These are phyloP conservation scores for Tanaodytes sp. DNA, from an alignment of 2,888 invertebrate genomes.

Conservation along the genomic window DNA sequence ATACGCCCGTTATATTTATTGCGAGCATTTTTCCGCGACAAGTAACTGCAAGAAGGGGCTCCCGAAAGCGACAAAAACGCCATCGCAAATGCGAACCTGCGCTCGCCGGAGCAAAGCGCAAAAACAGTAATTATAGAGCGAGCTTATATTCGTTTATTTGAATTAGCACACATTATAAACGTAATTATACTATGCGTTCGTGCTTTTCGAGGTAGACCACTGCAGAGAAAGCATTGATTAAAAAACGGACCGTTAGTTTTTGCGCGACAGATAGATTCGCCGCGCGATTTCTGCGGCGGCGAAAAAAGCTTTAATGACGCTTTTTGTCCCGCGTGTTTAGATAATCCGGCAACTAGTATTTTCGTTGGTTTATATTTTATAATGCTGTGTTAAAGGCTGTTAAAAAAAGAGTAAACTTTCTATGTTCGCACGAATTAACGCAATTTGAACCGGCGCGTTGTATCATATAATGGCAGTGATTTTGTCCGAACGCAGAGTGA, in stretches of 20 bases:
- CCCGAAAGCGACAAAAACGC: slow-evolving; percentile 36
- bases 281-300: slow-evolving; percentile 23
- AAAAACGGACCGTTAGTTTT: slow-evolving; percentile 34
- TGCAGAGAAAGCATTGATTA: slow-evolving; percentile 29
- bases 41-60: neutral
- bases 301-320: slow-evolving; percentile 32
- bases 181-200: slow-evolving; percentile 33
- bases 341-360: slow-evolving; percentile 4
- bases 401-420: too few species aligned
- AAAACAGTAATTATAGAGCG: slow-evolving; percentile 42
- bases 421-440: too few species aligned
- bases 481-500: too few species aligned
- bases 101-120: slow-evolving; percentile 1
- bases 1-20: slow-evolving; percentile 40
- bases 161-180: slow-evolving; percentile 44
- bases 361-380: neutral
- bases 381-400: neutral
- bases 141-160: slow-evolving; percentile 44
- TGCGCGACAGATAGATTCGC: slow-evolving; percentile 26
- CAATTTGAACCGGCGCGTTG: too few species aligned
- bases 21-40: slow-evolving; percentile 35
- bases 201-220: slow-evolving; percentile 21
- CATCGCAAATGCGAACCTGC: slow-evolving; percentile 20
- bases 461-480: too few species aligned
- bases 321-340: slow-evolving; percentile 17